Conservation (phyloP, 2,113 vertebrate genomes). For the Plecturocebus donacophilus region DNA sequence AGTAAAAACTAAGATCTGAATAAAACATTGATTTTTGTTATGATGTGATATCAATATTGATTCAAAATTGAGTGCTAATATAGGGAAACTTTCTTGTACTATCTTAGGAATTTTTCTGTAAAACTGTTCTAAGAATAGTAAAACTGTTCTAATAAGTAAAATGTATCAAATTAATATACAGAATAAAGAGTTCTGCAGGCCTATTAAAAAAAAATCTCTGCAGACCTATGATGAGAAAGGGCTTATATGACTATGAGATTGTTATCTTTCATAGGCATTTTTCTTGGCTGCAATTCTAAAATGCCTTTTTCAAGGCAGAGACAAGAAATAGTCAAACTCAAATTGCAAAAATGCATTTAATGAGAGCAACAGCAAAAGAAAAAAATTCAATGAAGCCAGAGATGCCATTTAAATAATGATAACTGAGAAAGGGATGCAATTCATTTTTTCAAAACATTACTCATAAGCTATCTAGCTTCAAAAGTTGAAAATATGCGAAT, state of each 20-base stretch:
- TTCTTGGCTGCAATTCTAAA: background rate
- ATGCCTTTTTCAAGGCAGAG: constrained; percentile 13
- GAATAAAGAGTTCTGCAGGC: background rate
- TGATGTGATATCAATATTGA: background rate
- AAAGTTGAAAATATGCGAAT: background rate
- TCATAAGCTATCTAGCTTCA: background rate
- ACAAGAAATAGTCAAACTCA: background rate
- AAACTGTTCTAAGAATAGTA: background rate
- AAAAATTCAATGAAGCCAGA: background rate
- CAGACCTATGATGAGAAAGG: background rate
- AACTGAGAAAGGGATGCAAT: background rate
- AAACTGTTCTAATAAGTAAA: background rate
- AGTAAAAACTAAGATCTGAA: background rate
- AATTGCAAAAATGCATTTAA: constrained; percentile 38
- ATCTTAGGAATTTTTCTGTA: background rate
- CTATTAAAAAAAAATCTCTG: background rate
- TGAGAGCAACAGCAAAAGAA: background rate
- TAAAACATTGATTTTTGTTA: background rate
- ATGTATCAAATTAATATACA: background rate
- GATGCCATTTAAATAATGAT: background rate
- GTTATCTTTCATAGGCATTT: background rate
- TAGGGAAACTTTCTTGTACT: background rate
- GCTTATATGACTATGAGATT: background rate
- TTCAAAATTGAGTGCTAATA: background rate
- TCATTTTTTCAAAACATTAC: background rate